Evolutionary conservation across 2,888 invertebrate genomes (phyloP).

Genomic region (Caenorhabditis macrosperma): DNA sequence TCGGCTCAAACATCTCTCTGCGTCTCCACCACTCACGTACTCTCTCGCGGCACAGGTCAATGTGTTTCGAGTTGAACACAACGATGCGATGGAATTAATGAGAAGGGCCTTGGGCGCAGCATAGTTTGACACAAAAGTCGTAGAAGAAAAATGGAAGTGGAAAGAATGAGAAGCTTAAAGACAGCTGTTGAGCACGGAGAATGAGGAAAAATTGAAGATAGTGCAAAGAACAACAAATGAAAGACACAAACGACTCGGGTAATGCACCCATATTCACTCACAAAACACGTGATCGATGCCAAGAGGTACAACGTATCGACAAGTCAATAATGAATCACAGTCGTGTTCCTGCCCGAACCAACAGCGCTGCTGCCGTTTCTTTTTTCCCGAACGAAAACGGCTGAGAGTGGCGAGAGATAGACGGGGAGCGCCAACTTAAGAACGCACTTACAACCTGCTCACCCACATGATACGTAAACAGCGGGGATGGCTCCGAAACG

Average conservation of each 20-base stretch:
- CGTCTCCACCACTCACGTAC: neutral
- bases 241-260: neutral
- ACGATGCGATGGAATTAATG: constrained; percentile 25
- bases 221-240: constrained; percentile 15
- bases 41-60: constrained; percentile 22
- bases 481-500: constrained; percentile 3
- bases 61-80: constrained; percentile 42
- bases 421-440: constrained; percentile 13
- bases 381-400: constrained; percentile 22
- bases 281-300: neutral
- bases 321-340: neutral
- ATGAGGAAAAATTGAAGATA: neutral
- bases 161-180: neutral
- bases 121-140: constrained; percentile 6
- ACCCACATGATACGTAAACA: constrained; percentile 49
- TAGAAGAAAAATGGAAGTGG: constrained; percentile 11
- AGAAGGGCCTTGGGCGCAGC: neutral
- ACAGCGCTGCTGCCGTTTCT: neutral
- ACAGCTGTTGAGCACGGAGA: neutral
- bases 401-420: constrained; percentile 5
- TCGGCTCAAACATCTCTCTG: constrained; percentile 24
- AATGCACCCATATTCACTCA: neutral
- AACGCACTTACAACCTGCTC: constrained; percentile 41
- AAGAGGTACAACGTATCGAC: neutral
- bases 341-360: constrained; percentile 24